A percentile compares a stretch with the other conserved stretches of the same genome.
Evolutionary conservation across 2,888 invertebrate genomes (phyloP).

Genomic region (Eupithecia tripunctaria): DNA sequence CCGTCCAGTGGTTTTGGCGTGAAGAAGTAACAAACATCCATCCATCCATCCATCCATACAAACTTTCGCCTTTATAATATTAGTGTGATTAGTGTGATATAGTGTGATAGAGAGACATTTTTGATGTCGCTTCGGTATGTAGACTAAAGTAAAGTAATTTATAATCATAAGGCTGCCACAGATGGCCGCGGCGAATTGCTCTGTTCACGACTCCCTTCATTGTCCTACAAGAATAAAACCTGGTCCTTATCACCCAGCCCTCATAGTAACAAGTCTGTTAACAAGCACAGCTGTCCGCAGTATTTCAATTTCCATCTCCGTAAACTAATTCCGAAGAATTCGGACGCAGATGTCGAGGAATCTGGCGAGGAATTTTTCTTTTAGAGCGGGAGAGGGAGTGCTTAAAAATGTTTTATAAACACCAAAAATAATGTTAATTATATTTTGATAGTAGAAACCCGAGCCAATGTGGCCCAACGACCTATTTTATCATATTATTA

Average conservation of each 20-base stretch:
- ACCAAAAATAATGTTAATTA: no score
- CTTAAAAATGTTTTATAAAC: not conserved
- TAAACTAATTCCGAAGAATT: constrained; percentile 43
- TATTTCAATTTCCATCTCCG: constrained; percentile 35
- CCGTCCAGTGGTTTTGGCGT: no score
- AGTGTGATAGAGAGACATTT: no score
- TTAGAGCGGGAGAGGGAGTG: not conserved
- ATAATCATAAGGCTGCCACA: constrained; percentile 2
- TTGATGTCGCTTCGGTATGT: no score
- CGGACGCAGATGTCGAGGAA: constrained; percentile 61
- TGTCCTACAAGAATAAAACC: not conserved
- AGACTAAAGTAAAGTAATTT: not conserved
- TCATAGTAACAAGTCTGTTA: constrained; percentile 13
- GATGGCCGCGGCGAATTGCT: not conserved
- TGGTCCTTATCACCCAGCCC: not conserved
- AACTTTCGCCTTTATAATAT: no score
- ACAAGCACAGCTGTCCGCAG: constrained; percentile 27
- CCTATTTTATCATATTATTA: no score
- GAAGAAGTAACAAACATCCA: no score
- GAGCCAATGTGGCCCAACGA: no score
- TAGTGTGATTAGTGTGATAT: no score
- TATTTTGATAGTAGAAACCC: not conserved
- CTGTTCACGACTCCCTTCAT: not conserved
- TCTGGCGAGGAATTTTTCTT: constrained; percentile 26
- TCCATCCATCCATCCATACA: no score